Conservation (phyloP, 1,140 invertebrate species). For the Sycophaga agraensis region DNA sequence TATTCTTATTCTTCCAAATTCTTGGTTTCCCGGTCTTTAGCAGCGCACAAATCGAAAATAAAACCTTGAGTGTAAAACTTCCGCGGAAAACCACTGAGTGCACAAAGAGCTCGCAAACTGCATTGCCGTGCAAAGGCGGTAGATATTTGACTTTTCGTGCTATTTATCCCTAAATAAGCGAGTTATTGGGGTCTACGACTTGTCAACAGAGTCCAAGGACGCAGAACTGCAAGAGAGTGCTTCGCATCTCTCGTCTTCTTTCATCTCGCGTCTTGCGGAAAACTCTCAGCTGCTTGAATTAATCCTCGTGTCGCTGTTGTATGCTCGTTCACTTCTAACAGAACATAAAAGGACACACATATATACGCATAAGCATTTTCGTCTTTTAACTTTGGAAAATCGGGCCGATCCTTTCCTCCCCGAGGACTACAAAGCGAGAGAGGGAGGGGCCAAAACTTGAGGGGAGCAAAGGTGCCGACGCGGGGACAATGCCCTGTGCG, state of each 20-base stretch:
- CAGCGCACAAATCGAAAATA: too few relatives aligned
- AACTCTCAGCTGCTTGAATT: neutral
- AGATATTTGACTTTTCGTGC: too few relatives aligned
- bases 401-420: neutral
- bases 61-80: too few relatives aligned
- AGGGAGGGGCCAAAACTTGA: neutral
- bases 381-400: neutral
- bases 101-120: too few relatives aligned
- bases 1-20: too few relatives aligned
- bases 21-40: too few relatives aligned
- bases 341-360: neutral
- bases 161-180: neutral
- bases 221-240: too few relatives aligned
- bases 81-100: too few relatives aligned
- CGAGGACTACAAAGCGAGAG: neutral
- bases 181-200: neutral
- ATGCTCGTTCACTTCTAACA: neutral
- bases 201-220: too few relatives aligned
- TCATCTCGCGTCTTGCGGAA: neutral
- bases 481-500: slow-evolving; percentile 38
- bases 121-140: too few relatives aligned
- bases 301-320: too few relatives aligned
- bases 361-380: neutral
- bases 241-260: too few relatives aligned
- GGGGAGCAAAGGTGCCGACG: slow-evolving; percentile 29